phyloP scores from a whole-genome alignment of 92 coral and sea anemone genomes.

The Phenganax stokvisi region DNA sequence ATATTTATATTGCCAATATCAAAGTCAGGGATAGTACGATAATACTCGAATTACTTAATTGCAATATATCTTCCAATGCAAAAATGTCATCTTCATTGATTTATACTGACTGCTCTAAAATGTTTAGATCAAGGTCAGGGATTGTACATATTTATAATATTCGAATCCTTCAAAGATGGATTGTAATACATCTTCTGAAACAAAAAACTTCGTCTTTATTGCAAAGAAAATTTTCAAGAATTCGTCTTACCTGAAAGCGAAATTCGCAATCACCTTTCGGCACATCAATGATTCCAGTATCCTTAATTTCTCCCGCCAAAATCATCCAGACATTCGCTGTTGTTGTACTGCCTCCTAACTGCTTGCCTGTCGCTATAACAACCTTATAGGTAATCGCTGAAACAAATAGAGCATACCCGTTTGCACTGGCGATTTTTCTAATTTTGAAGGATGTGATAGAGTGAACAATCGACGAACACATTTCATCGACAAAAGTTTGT shows the following conservation, averaged over 20 bases:
- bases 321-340: slow-evolving; percentile 97
- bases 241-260: slow-evolving; percentile 69
- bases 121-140: no score
- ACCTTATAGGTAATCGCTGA: slow-evolving; percentile 88
- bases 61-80: no score
- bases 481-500: not conserved
- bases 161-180: no score
- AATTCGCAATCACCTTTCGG: slow-evolving; percentile 96
- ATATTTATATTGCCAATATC: not conserved
- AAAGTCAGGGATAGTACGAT: not conserved
- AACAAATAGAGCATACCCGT: not conserved
- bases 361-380: slow-evolving; percentile 92
- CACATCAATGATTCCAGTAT: slow-evolving; percentile 74
- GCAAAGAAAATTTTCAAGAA: no score
- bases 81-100: no score
- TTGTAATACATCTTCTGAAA: no score
- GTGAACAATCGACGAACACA: not conserved
- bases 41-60: not conserved
- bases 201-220: no score
- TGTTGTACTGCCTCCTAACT: slow-evolving; percentile 85
- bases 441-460: no score
- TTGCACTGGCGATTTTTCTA: not conserved
- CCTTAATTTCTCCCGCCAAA: slow-evolving; percentile 72
- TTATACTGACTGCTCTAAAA: no score
- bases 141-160: no score